Conservation (phyloP, 2,113 vertebrate species). For the Carassius gibelio region DNA sequence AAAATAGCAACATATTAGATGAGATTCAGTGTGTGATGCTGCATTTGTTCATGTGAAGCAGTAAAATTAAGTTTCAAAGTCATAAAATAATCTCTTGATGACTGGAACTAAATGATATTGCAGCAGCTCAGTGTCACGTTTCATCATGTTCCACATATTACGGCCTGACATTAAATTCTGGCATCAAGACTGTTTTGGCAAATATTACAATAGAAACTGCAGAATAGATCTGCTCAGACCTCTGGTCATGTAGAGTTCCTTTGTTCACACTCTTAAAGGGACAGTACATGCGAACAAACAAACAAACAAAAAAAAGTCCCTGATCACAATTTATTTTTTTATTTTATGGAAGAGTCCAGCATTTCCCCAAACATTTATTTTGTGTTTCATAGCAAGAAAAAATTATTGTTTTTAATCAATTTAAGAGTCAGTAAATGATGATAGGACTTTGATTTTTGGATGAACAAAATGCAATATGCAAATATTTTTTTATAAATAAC, state of each 20-base stretch:
- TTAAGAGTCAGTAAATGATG: not conserved
- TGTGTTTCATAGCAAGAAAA: not conserved
- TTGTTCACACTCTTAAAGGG: not conserved
- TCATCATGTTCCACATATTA: not conserved
- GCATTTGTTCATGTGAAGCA: not conserved
- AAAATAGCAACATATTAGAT: not conserved
- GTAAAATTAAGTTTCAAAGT: not conserved
- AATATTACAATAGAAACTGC: not conserved
- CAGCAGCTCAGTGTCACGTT: not conserved
- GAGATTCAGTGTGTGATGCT: not conserved
- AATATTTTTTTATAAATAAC: not conserved
- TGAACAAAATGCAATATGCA: not conserved
- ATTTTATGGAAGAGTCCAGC: not conserved
- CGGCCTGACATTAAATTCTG: not conserved
- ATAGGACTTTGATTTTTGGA: not conserved
- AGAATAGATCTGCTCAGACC: not conserved
- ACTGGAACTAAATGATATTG: not conserved
- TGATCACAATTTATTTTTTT: not conserved
- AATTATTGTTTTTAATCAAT: not conserved
- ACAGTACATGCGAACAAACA: not conserved
- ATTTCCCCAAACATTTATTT: not conserved
- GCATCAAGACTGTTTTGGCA: not conserved
- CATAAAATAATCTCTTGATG: not conserved
- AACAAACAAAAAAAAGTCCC: not conserved
- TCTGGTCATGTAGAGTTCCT: not conserved